Evolutionary conservation across 2,888 invertebrate species (phyloP).

Genomic region (Lissocephala sabroskyi): DNA sequence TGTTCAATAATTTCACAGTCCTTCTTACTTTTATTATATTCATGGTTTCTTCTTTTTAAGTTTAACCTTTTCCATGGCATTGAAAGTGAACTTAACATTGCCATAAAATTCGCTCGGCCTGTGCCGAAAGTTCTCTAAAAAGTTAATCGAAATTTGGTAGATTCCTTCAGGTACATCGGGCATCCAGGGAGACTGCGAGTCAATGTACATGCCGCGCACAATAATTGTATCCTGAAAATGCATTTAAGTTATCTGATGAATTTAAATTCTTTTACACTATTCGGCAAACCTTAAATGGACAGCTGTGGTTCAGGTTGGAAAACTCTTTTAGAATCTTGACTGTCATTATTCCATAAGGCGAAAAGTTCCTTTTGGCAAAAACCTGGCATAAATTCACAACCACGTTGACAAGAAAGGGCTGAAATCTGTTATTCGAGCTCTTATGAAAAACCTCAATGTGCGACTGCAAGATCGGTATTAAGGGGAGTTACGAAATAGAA

Average conservation of each 20-base stretch:
- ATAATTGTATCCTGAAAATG: slow-evolving; percentile 8
- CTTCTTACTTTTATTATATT: too few relatives aligned
- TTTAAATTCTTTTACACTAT: not conserved
- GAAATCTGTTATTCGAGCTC: slow-evolving; percentile 11
- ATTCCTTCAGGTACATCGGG: slow-evolving; percentile 2
- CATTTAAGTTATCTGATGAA: not conserved
- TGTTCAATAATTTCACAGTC: too few relatives aligned
- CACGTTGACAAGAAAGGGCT: slow-evolving; percentile 10
- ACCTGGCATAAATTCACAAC: slow-evolving; percentile 6
- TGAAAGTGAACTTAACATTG: not conserved
- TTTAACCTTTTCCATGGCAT: not conserved
- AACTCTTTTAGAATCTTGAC: not conserved
- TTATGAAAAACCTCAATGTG: slow-evolving; percentile 7
- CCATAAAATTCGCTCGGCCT: not conserved
- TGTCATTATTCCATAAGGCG: not conserved
- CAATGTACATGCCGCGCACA: slow-evolving; percentile 1
- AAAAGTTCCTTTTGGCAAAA: slow-evolving; percentile 2
- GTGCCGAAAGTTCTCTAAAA: not conserved
- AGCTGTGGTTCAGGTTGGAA: slow-evolving; percentile 12
- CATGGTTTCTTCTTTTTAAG: too few relatives aligned
- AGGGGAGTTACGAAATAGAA: not conserved
- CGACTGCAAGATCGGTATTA: not conserved
- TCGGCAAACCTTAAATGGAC: slow-evolving; percentile 7
- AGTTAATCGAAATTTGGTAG: not conserved
- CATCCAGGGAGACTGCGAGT: not conserved